A percentile compares a stretch with the other conserved stretches of the same genome.
Conservation (phyloP, 2,113 vertebrate species). For the Leptobrachium leishanense region DNA sequence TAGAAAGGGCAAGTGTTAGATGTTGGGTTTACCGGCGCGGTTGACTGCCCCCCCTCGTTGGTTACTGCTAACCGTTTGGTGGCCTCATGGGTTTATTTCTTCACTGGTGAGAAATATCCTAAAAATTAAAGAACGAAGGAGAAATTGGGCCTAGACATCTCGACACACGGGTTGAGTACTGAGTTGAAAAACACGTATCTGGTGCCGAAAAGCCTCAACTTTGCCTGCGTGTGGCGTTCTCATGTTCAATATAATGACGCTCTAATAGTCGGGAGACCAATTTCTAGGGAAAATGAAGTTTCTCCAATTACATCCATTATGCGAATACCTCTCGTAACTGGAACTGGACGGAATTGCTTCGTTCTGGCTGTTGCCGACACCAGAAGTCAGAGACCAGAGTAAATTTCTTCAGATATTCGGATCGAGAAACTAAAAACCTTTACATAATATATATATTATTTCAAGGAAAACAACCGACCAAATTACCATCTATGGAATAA, state of each 20-base stretch:
- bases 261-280: neutral
- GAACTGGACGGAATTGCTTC: neutral
- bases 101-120: neutral
- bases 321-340: neutral
- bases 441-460: too few relatives aligned
- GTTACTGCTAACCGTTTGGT: neutral
- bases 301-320: neutral
- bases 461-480: too few relatives aligned
- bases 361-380: neutral
- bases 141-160: neutral
- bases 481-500: too few relatives aligned
- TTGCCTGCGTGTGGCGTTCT: neutral
- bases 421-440: too few relatives aligned
- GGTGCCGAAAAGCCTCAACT: neutral
- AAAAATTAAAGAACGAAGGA: neutral
- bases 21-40: neutral
- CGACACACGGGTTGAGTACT: neutral
- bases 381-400: neutral
- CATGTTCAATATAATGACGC: neutral
- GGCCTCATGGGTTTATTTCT: neutral
- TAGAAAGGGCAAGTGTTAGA: slow-evolving; percentile 43
- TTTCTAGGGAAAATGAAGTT: neutral
- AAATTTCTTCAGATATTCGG: neutral
- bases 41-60: neutral
- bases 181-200: neutral